Conservation (phyloP, 2,113 vertebrate species). For the Lates calcarifer region DNA sequence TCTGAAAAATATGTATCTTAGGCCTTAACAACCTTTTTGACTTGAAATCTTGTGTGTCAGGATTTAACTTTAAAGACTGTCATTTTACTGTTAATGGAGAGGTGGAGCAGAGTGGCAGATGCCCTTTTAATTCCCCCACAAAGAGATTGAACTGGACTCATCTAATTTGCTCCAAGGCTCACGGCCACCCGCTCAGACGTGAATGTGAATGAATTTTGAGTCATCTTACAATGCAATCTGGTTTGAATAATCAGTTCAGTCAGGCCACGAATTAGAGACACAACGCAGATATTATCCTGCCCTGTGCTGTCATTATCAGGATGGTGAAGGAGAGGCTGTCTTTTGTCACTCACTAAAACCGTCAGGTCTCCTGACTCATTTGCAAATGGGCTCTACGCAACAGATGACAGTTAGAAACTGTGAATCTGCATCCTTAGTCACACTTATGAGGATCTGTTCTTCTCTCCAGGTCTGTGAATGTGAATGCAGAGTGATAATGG, state of each 20-base stretch:
- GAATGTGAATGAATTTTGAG: constrained; percentile 92
- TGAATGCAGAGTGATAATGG: constrained; percentile 75
- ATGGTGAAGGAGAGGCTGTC: constrained; percentile 79
- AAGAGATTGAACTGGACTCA: constrained; percentile 88
- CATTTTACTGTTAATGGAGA: constrained; percentile 88
- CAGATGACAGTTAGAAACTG: constrained; percentile 87
- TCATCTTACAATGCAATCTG: constrained; percentile 87
- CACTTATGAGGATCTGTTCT: constrained; percentile 73
- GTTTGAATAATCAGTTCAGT: constrained; percentile 89
- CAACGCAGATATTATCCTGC: constrained; percentile 89
- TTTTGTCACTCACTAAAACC: constrained; percentile 86
- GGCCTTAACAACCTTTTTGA: constrained; percentile 24
- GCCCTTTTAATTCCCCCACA: constrained; percentile 89
- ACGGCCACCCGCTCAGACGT: constrained; percentile 88
- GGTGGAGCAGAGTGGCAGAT: constrained; percentile 85
- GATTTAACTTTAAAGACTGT: constrained; percentile 73
- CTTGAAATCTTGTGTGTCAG: neutral
- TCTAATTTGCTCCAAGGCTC: constrained; percentile 88
- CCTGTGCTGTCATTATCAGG: constrained; percentile 81
- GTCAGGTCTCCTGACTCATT: constrained; percentile 88
- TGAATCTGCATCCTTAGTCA: constrained; percentile 86
- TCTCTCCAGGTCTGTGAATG: constrained; percentile 8
- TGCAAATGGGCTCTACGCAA: constrained; percentile 87
- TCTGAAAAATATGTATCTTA: constrained; percentile 1
- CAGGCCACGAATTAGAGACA: constrained; percentile 86